Conservation (phyloP, 2,888 invertebrate species). For the Euplexia lucipara region DNA sequence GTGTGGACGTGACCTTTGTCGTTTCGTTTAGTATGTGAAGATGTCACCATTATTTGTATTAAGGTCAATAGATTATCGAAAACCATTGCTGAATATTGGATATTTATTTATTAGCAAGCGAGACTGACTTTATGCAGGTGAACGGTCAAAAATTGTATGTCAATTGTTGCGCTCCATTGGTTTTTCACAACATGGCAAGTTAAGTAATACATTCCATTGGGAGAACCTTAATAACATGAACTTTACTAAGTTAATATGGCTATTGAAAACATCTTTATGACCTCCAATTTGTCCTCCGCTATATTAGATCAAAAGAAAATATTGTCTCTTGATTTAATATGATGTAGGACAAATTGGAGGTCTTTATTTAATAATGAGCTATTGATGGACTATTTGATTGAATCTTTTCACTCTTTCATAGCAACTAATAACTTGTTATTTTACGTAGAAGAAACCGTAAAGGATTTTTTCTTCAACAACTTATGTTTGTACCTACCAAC, state of each 20-base stretch:
- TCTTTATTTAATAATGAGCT: constrained; percentile 32
- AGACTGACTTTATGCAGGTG: not conserved
- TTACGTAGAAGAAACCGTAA: not conserved
- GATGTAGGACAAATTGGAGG: constrained; percentile 27
- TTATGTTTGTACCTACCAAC: not conserved
- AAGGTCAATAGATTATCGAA: constrained; percentile 27
- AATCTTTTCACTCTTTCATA: constrained; percentile 1
- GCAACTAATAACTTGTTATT: not conserved
- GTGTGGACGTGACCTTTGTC: not conserved
- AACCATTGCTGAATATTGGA: constrained; percentile 4
- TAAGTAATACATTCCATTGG: not conserved
- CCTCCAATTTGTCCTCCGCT: no score
- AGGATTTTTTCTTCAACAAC: not conserved
- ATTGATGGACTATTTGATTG: constrained; percentile 28
- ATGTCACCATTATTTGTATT: constrained; percentile 23
- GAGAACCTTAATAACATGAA: not conserved
- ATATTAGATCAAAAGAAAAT: no score
- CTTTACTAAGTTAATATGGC: not conserved
- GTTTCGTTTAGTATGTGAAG: constrained; percentile 18
- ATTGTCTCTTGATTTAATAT: constrained; percentile 27
- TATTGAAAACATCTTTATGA: constrained; percentile 6
- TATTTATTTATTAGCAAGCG: constrained; percentile 4
- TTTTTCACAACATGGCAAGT: not conserved
- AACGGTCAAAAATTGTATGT: not conserved
- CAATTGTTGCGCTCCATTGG: not conserved